phyloP scores from a whole-genome alignment of 2,113 vertebrate genomes.

The Ginglymostoma cirratum region DNA sequence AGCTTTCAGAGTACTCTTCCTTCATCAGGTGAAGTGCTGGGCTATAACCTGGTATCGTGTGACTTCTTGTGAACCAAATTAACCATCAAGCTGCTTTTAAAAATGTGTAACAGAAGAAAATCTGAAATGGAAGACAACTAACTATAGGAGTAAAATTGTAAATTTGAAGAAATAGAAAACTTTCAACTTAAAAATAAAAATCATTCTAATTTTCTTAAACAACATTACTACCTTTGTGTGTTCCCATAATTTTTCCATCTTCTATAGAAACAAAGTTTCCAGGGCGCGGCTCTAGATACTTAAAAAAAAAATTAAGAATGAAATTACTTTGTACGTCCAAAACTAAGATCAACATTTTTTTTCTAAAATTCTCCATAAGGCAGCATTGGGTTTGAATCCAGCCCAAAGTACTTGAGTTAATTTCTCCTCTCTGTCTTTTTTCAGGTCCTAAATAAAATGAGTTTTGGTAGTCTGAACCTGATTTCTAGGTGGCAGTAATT shows the following conservation, averaged over 20 bases:
- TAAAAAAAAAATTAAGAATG: constrained; percentile 34
- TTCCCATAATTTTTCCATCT: constrained; percentile 73
- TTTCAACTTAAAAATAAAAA: background rate
- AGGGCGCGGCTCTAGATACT: constrained; percentile 85
- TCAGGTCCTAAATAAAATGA: background rate
- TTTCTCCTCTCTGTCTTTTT: background rate
- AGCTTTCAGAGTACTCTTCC: too few relatives aligned
- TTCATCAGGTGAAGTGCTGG: too few relatives aligned
- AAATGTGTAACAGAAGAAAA: background rate
- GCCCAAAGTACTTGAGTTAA: background rate
- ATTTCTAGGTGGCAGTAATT: background rate
- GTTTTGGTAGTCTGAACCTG: background rate
- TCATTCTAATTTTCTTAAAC: background rate
- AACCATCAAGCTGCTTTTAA: background rate
- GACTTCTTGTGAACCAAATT: background rate
- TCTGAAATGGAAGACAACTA: background rate
- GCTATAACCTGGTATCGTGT: too few relatives aligned
- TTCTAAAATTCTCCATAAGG: background rate
- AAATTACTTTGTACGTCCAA: background rate
- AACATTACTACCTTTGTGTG: constrained; percentile 68
- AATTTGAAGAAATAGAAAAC: background rate
- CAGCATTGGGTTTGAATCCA: background rate
- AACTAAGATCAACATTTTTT: background rate
- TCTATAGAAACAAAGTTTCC: constrained; percentile 86
- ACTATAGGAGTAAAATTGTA: background rate